Evolutionary conservation across 2,888 invertebrate genomes (phyloP).

Genomic region (Agapostemon virescens): DNA sequence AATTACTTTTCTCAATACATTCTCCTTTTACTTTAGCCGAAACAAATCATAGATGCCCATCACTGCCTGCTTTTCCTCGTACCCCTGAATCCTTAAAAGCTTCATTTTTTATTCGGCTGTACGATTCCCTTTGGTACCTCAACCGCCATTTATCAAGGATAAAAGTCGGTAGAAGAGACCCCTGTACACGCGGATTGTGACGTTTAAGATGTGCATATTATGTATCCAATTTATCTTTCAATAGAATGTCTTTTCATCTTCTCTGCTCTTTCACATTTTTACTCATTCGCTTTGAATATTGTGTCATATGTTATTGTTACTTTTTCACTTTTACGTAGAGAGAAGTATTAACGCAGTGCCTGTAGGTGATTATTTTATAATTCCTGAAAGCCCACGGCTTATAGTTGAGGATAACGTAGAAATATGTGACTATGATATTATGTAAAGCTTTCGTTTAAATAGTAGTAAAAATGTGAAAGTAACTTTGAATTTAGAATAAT

Average conservation of each 20-base stretch:
- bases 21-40: conserved; percentile 9
- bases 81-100: conserved; percentile 38
- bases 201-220: conserved; percentile 37
- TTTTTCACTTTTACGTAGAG: not conserved
- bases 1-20: conserved; percentile 10
- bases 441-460: too few species aligned
- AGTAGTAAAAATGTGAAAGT: too few species aligned
- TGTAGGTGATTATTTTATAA: not conserved
- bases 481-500: too few species aligned
- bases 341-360: not conserved
- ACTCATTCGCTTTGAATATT: not conserved
- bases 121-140: conserved; percentile 32
- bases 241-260: conserved; percentile 19
- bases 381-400: not conserved
- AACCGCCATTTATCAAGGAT: conserved; percentile 39
- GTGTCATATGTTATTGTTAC: not conserved
- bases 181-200: conserved; percentile 23
- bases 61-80: conserved; percentile 11
- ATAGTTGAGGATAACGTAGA: too few species aligned
- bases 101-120: conserved; percentile 47
- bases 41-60: conserved; percentile 49
- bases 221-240: conserved; percentile 38
- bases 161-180: conserved; percentile 21
- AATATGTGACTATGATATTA: too few species aligned
- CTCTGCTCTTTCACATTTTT: not conserved